Evolutionary conservation across 2,888 invertebrate genomes (phyloP).

Genomic region (Heliconius sara): DNA sequence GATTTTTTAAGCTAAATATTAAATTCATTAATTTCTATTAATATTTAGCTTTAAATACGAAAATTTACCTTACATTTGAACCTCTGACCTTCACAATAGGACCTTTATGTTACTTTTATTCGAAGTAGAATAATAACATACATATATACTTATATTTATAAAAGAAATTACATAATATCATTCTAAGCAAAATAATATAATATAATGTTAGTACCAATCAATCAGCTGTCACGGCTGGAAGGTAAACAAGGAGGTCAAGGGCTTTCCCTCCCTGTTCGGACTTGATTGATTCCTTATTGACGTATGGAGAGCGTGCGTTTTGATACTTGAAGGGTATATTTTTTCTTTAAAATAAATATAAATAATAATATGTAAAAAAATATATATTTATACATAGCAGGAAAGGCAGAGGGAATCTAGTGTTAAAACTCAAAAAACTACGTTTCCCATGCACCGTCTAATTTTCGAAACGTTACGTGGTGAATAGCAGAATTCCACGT

Average conservation of each 20-base stretch:
- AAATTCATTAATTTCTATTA: not conserved
- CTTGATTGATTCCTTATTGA: slow-evolving; percentile 82
- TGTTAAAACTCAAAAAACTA: no score
- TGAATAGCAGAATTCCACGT: no score
- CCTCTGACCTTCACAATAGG: no score
- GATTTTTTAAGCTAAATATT: not conserved
- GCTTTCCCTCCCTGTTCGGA: slow-evolving; percentile 55
- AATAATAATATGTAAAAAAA: no score
- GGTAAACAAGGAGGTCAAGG: slow-evolving; percentile 78
- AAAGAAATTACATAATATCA: not conserved
- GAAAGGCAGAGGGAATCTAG: no score
- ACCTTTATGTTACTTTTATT: no score
- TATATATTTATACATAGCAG: no score
- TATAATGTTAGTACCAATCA: slow-evolving; percentile 59
- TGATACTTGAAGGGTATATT: slow-evolving; percentile 38
- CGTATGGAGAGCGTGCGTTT: slow-evolving; percentile 63
- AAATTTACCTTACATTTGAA: no score
- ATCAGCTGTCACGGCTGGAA: slow-evolving; percentile 67
- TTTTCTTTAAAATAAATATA: not conserved
- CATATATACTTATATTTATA: no score
- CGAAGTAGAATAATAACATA: no score
- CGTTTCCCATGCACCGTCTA: no score
- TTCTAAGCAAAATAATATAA: not conserved
- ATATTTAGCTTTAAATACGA: not conserved
- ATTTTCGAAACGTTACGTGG: no score